These are phyloP conservation scores for Zaprionus obscuricornis DNA, from an alignment of 2,888 invertebrate species.

Conservation along the genomic window DNA sequence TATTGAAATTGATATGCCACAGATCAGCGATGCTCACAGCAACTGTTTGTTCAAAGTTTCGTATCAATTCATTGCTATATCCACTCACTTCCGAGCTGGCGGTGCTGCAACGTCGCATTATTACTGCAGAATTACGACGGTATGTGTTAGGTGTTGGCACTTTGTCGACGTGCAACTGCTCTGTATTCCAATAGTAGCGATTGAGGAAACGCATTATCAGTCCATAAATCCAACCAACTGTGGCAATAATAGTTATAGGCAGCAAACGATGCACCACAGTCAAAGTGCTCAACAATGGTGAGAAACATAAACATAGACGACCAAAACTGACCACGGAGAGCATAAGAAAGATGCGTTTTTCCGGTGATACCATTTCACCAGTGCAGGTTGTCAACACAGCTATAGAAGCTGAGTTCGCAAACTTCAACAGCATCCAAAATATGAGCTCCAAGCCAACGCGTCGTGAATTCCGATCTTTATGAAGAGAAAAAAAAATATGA, in stretches of 20 bases:
- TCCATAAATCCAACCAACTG: constrained; percentile 78
- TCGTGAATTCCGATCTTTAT: constrained; percentile 66
- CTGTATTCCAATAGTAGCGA: constrained; percentile 78
- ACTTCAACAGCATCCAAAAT: constrained; percentile 81
- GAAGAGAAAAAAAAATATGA: constrained; percentile 14
- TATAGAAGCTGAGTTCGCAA: constrained; percentile 81
- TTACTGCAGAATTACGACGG: constrained; percentile 70
- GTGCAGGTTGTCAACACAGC: constrained; percentile 83
- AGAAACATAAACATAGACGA: constrained; percentile 76
- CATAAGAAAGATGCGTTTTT: constrained; percentile 73
- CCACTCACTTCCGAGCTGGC: constrained; percentile 63
- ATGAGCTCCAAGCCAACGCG: constrained; percentile 80
- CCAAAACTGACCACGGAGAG: constrained; percentile 79
- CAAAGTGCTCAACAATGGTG: constrained; percentile 76
- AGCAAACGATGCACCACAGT: constrained; percentile 76
- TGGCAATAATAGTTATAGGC: constrained; percentile 80
- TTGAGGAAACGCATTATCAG: constrained; percentile 78
- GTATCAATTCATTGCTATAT: constrained; percentile 44
- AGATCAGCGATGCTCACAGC: constrained; percentile 78
- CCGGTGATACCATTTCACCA: constrained; percentile 79
- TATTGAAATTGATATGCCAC: constrained; percentile 70
- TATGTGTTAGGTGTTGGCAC: constrained; percentile 80
- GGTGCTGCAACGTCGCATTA: constrained; percentile 72
- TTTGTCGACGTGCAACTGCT: constrained; percentile 69
- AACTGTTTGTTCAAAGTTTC: constrained; percentile 58